Evolutionary conservation across 2,113 vertebrate genomes (phyloP), one percentile per base, ranked within the genome.

Genomic region (Nannobrachium achirus): DNA sequence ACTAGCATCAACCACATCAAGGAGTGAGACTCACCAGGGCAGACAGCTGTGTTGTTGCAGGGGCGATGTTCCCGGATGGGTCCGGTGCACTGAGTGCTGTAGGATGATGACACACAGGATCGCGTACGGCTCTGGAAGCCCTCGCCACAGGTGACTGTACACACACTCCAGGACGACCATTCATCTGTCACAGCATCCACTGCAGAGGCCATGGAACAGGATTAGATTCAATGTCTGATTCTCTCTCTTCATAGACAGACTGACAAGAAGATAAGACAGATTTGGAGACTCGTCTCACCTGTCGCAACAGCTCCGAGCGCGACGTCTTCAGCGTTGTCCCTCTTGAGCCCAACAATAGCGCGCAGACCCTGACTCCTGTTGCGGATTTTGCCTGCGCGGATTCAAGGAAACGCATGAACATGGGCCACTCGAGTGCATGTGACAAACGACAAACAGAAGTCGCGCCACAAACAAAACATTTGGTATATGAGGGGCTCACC

Each of bases 161-260:
- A 99, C 48, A 93, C 81, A 0, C 94, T 98, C 98, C 98, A 99
- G 0, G 94, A 77, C n/a, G 98, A 95, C 98, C 98, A 99, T 76
- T 98, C 96, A 74, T 99, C 96, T 0, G 94, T 77, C 15, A 86
- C 94, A 10, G 93, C 89, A 80, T 97, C 95, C 90, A 87, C 91
- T 94, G 76, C 44, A 45, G 19, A 62, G 16, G 44, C 10, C 0
- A 63, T 7, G 3, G 40, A 59, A 42, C 7, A 33, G 11, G 51
- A 8, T 74, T 20, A 65, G 55, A 48, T n/a, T n/a, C 14, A n/a
- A 0, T 48, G 25, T 33, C 25, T 48, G 11, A 48, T 5, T n/a
- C 4, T 48, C 5, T 10, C 45, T 48, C 14, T 48, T 48, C 1
- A 13, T 48, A 6, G 45, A 14, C 25, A 33, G 25, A 33, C n/a